Conservation (phyloP, 2,888 invertebrate genomes). For the Pseudoips prasinana region DNA sequence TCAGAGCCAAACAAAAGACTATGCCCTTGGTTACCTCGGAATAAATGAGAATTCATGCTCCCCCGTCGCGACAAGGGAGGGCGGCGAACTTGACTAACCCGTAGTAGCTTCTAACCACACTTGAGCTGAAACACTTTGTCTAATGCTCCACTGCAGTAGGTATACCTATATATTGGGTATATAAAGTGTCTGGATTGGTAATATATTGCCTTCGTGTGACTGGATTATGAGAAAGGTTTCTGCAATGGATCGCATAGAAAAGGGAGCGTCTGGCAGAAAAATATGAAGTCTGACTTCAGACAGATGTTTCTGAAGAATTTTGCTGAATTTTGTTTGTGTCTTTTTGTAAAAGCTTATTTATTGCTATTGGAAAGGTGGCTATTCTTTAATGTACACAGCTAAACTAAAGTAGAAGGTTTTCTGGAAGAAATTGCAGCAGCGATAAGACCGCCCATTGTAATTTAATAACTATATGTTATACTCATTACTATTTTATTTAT, state of each 20-base stretch:
- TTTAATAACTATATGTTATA: no score
- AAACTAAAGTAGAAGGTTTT: no score
- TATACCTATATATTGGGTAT: slow-evolving; percentile 12
- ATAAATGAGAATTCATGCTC: slow-evolving; percentile 26
- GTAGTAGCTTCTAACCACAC: slow-evolving; percentile 20
- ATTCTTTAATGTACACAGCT: no score
- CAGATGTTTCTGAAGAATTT: no score
- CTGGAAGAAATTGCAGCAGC: no score
- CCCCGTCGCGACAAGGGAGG: slow-evolving; percentile 37
- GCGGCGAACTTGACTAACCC: slow-evolving; percentile 31
- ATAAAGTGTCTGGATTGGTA: slow-evolving; percentile 19
- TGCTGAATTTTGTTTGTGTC: no score
- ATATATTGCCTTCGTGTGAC: slow-evolving; percentile 5
- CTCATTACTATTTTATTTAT: no score
- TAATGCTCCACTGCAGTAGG: slow-evolving; percentile 24
- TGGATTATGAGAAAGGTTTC: background rate
- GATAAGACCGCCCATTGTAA: no score
- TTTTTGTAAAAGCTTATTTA: no score
- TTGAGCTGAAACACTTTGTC: slow-evolving; percentile 20
- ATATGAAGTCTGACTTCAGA: no score
- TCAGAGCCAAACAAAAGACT: slow-evolving; percentile 23
- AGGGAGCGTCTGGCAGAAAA: no score
- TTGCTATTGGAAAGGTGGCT: no score
- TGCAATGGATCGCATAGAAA: background rate
- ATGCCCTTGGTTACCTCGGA: slow-evolving; percentile 15